Base-by-base conservation (phyloP, 2,797 vertebrate species). In the Pitangus sulphuratus region DNA sequence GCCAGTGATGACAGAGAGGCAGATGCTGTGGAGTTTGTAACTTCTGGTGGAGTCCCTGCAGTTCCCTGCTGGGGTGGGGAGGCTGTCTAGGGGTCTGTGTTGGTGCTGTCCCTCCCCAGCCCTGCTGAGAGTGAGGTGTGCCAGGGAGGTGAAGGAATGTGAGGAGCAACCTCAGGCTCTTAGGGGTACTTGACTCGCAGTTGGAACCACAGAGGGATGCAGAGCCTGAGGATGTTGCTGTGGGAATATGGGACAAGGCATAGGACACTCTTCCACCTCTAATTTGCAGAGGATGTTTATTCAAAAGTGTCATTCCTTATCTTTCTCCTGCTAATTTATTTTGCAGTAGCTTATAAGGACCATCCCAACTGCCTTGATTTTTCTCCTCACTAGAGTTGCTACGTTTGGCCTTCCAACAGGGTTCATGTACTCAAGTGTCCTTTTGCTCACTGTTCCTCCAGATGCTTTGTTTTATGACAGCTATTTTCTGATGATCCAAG, bases 261-360 rank as follows among this genome's bases (percentile, higher is more conserved):
- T 2, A 54, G 48, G 65, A 35, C 6, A 1, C 30, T 40, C 26
- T 87, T 89, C 30, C 6, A 31, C 20, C 16, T 83, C 78, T 76
- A 7, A 56, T 85, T 91, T 91, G 76, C 45, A 66, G 62, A 89
- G 93, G 42, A 70, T 89, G 58, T 88, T 95, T 95, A 87, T 91
- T 83, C 48, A 72, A 19, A 78, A 84, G 44, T 68, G 62, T 76
- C 4, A n/a, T 40, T 89, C 65, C 21, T 83, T 83, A 84, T 79
- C 71, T 85, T 89, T 58, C 60, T 72, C 24, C 6, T 0, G 2
- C 22, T 92, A 28, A 42, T 83, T 87, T 93, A 56, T 74, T 92
- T 91, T 77, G 45, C 40, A 57, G 51, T 47, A 60, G 10, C 20
- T 68, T 95, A 5, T 42, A 51, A 75, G 48, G 83, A 62, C 42